A percentile compares a stretch with the other conserved stretches of the same genome.
Conservation (phyloP, 2,888 invertebrate genomes). For the Peribatodes rhomboidaria region DNA sequence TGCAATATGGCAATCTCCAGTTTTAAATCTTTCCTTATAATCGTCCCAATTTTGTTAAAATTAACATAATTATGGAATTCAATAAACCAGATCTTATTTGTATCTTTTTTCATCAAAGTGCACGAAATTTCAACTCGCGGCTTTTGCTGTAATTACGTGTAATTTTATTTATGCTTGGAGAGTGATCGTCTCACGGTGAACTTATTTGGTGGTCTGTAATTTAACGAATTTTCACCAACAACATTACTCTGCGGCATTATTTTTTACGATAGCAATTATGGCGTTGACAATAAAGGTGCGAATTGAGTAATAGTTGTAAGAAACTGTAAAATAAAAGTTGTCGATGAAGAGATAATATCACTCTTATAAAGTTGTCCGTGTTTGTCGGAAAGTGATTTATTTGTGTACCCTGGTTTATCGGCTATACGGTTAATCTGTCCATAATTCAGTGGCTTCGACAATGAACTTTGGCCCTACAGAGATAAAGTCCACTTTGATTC, state of each 20-base stretch:
- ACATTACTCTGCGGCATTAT: constrained; percentile 49
- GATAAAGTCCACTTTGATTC: constrained; percentile 24
- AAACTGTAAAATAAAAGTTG: constrained; percentile 44
- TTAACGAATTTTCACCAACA: constrained; percentile 55
- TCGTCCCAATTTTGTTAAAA: constrained; percentile 56
- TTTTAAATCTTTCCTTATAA: constrained; percentile 49
- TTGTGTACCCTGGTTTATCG: constrained; percentile 50
- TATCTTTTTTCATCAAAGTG: constrained; percentile 44
- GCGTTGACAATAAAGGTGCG: constrained; percentile 50
- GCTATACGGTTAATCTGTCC: constrained; percentile 49
- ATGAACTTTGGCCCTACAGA: constrained; percentile 13
- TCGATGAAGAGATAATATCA: constrained; percentile 58
- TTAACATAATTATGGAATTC: constrained; percentile 64
- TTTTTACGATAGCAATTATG: constrained; percentile 48
- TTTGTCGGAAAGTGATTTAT: constrained; percentile 64
- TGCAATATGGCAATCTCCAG: neutral
- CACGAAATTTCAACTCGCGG: constrained; percentile 37
- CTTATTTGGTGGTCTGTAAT: constrained; percentile 71
- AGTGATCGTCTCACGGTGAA: constrained; percentile 57
- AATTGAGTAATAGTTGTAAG: constrained; percentile 47
- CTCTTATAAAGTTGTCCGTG: constrained; percentile 67
- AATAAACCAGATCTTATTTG: constrained; percentile 59
- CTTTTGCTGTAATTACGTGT: constrained; percentile 60
- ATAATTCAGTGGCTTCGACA: constrained; percentile 27
- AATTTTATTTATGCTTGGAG: constrained; percentile 66